phyloP scores from a whole-genome alignment of 2,888 invertebrate species.

The Liodrosophila aerea region DNA sequence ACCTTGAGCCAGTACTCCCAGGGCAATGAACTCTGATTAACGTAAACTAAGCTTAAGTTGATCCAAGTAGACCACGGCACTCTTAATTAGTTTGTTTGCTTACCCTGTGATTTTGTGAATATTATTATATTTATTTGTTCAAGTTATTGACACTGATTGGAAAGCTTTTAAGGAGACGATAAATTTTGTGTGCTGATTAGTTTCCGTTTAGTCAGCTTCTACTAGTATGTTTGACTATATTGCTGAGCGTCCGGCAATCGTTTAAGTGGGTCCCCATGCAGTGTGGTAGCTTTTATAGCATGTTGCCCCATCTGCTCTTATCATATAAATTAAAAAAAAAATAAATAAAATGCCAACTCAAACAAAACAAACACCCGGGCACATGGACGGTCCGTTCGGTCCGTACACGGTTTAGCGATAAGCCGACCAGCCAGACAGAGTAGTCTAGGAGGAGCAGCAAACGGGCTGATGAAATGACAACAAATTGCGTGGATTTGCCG shows the following conservation, averaged over 20 bases:
- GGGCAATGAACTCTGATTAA: too few species aligned
- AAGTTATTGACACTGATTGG: constrained; percentile 12
- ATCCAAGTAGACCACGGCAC: too few species aligned
- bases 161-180: too few species aligned
- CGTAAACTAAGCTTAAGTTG: too few species aligned
- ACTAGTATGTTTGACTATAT: constrained; percentile 16
- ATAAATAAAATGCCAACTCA: constrained; percentile 34
- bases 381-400: constrained; percentile 2
- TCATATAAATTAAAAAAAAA: constrained; percentile 49
- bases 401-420: constrained; percentile 27
- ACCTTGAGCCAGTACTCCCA: too few species aligned
- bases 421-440: constrained; percentile 29
- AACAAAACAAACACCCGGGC: constrained; percentile 38
- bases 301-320: constrained; percentile 41
- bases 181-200: constrained; percentile 9
- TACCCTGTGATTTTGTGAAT: too few species aligned
- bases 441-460: constrained; percentile 15
- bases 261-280: constrained; percentile 55
- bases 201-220: constrained; percentile 16
- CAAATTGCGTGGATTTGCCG: constrained; percentile 27
- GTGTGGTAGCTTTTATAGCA: constrained; percentile 58
- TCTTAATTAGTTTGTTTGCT: too few species aligned
- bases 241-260: constrained; percentile 34
- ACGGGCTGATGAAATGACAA: constrained; percentile 26
- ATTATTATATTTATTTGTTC: too few species aligned